phyloP scores from a whole-genome alignment of 2,113 vertebrate species.

The Galbula dea region DNA sequence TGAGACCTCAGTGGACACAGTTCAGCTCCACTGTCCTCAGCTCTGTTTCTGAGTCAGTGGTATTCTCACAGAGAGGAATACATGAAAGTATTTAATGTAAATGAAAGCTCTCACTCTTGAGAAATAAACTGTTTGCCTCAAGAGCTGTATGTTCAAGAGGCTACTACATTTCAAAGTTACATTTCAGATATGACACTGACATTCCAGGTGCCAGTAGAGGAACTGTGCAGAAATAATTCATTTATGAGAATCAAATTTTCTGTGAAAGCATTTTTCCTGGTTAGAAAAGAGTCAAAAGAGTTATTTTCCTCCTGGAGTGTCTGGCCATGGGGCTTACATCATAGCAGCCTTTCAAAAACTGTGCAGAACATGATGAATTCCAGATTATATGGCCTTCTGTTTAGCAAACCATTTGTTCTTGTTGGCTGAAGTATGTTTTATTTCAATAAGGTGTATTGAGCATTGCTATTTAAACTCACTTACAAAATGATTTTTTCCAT shows the following conservation, averaged over 20 bases:
- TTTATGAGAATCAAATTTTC: neutral
- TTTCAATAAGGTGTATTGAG: conserved; percentile 19
- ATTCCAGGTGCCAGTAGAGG: neutral
- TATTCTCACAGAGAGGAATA: neutral
- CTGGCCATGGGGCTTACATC: neutral
- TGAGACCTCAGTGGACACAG: neutral
- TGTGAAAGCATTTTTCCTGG: neutral
- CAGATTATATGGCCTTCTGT: neutral
- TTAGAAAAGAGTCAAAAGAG: neutral
- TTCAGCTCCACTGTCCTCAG: neutral
- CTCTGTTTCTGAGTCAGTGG: neutral
- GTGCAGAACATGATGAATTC: neutral
- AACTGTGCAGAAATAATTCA: neutral
- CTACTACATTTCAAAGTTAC: neutral
- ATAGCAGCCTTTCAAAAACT: neutral
- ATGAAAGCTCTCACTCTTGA: neutral
- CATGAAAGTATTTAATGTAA: neutral
- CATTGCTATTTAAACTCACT: conserved; percentile 68
- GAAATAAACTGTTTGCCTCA: neutral
- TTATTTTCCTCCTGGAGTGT: neutral
- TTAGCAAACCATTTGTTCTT: neutral
- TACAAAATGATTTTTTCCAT: conserved; percentile 38
- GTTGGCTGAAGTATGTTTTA: neutral
- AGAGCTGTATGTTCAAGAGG: neutral
- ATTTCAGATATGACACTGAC: neutral